Base-by-base conservation (phyloP, 2,797 vertebrate species). In the Halcyon badia region DNA sequence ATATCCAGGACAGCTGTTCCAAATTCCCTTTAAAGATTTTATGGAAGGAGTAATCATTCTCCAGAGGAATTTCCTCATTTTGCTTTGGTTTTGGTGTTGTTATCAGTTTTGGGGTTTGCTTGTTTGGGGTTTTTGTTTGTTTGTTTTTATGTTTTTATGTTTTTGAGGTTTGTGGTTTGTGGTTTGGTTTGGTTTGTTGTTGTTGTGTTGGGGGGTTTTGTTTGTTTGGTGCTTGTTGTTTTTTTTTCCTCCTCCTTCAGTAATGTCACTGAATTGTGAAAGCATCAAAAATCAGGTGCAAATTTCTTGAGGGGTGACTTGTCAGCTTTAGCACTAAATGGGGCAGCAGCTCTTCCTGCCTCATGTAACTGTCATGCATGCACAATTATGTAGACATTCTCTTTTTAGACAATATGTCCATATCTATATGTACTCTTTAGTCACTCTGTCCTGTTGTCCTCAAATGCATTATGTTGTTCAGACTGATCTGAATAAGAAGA, bases 21-120 rank as follows among this genome's bases (percentile, higher is more conserved):
- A 87, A 82, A 76, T 90, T 91, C 26, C 73, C 18, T 82, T 72
- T 84, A 64, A 94, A 90, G 14, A 57, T 52, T 6, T 94, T 82
- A 48, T 79, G 37, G 20, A 39, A 54, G 31, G 28, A 69, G 71
- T 68, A 76, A 65, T 79, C 42, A 37, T 12, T 89, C 66, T 79
- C 41, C 25, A 44, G 58, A 58, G 48, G 14, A 11, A 54, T 66
- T 83, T 86, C 11, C 13, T 65, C 3, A n/a, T 46, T 62, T 51
- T 77, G 46, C 11, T 24, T 48, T 21, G 46, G 6, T 48, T 48
- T 48, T 48, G 46, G 18, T 24, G 22, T 24, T 48, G 46, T 42
- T 42, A 18, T 42, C 17, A 18, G 46, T 24, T 48, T 48, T 48
- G 46, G 25, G 49, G 16, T 28, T 26, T 28, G 49, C 10, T 51